Conservation (phyloP, 2,113 vertebrate species). For the Oncorhynchus masou region DNA sequence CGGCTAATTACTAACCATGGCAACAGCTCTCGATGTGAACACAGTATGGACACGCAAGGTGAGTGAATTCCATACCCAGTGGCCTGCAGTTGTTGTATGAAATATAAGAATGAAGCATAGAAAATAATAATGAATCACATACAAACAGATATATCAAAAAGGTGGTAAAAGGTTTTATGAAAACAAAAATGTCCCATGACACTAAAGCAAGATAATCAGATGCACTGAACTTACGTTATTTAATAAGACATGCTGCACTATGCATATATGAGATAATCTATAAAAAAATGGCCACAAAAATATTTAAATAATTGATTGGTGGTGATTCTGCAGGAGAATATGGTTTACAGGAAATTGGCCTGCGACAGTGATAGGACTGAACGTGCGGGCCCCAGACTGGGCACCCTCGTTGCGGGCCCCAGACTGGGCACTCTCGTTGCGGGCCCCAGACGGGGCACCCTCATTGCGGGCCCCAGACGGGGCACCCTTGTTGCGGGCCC, state of each 20-base stretch:
- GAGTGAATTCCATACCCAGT: neutral
- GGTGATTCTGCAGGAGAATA: constrained; percentile 66
- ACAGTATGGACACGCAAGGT: neutral
- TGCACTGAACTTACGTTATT: constrained; percentile 58
- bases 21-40: constrained; percentile 7
- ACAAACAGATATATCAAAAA: constrained; percentile 40
- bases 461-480: no score
- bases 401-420: no score
- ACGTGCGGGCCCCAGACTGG: neutral
- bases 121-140: neutral
- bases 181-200: constrained; percentile 52
- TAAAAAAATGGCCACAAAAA: constrained; percentile 64
- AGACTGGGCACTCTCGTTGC: no score
- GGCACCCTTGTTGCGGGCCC: no score
- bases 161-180: constrained; percentile 51
- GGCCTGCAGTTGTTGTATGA: neutral
- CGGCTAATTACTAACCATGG: neutral
- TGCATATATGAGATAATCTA: constrained; percentile 67
- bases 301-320: constrained; percentile 70
- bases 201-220: constrained; percentile 59
- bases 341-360: constrained; percentile 53
- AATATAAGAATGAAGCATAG: neutral
- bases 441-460: no score
- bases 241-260: constrained; percentile 65
- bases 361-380: constrained; percentile 40